phyloP scores from a whole-genome alignment of 2,888 invertebrate genomes.

The Helleia helle region DNA sequence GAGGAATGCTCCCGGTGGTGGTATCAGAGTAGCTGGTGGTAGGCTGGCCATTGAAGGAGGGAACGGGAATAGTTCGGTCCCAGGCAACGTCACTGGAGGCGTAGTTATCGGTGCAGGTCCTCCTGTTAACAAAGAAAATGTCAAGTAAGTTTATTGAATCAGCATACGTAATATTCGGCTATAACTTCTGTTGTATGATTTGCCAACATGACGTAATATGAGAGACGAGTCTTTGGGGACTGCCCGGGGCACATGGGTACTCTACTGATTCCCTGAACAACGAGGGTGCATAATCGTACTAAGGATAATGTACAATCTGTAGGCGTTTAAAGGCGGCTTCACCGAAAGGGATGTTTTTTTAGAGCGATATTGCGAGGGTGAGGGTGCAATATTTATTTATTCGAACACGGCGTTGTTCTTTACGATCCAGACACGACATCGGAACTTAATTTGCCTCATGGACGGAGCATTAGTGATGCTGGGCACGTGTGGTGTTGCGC shows the following conservation, averaged over 20 bases:
- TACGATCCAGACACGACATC: conserved; percentile 53
- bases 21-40: conserved; percentile 64
- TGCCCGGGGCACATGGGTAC: conserved; percentile 54
- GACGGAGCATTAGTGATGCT: conserved; percentile 53
- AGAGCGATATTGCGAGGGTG: conserved; percentile 66
- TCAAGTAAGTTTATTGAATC: conserved; percentile 18
- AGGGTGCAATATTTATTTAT: conserved; percentile 75
- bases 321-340: conserved; percentile 74
- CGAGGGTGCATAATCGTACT: conserved; percentile 74
- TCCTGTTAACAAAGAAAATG: conserved; percentile 52
- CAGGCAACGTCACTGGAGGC: conserved; percentile 51
- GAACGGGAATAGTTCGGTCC: conserved; percentile 59
- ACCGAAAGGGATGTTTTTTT: conserved; percentile 73
- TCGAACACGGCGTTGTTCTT: conserved; percentile 58
- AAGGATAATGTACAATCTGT: conserved; percentile 75
- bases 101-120: conserved; percentile 48
- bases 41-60: conserved; percentile 55
- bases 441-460: conserved; percentile 48
- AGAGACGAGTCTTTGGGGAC: conserved; percentile 61
- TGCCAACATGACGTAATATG: conserved; percentile 66
- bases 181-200: conserved; percentile 39
- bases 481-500: conserved; percentile 48
- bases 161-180: conserved; percentile 26
- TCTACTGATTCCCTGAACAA: conserved; percentile 67
- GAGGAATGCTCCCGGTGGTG: conserved; percentile 73